Evolutionary conservation across 2,113 vertebrate genomes (phyloP).

Genomic region (Mugil cephalus): DNA sequence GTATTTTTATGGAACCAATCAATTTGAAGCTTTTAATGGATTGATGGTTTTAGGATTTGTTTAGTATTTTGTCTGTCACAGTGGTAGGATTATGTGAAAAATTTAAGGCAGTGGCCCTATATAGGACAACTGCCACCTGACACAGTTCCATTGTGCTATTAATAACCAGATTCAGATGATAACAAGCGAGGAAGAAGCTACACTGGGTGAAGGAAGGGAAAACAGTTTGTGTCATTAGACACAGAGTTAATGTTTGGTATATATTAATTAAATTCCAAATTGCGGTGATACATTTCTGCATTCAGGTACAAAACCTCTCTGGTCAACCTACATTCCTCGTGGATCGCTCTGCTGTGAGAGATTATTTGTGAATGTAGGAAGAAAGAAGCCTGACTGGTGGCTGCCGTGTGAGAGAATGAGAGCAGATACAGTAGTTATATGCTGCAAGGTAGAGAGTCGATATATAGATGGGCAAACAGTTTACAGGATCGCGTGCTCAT

Average conservation of each 20-base stretch:
- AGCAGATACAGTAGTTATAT: slow-evolving; percentile 6
- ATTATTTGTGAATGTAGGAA: background rate
- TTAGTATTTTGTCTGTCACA: no score
- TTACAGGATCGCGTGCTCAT: background rate
- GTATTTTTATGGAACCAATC: no score
- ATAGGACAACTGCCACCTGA: background rate
- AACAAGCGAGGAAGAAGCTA: background rate
- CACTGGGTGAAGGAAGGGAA: background rate
- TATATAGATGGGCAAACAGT: no score
- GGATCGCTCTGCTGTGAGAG: background rate
- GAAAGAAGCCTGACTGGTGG: background rate
- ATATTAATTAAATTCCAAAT: no score
- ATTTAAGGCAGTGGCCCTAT: background rate
- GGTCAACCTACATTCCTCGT: slow-evolving; percentile 4
- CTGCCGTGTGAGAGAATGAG: slow-evolving; percentile 20
- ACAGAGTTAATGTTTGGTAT: background rate
- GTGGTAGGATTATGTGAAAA: background rate
- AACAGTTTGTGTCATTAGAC: background rate
- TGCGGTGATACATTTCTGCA: no score
- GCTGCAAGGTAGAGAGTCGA: no score
- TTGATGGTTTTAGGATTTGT: no score
- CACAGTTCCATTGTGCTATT: background rate
- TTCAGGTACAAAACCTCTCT: slow-evolving; percentile 9
- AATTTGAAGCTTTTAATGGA: no score
- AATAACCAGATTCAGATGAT: background rate